Percentiles rank a stretch among this genome's conserved stretches.
phyloP scores from a whole-genome alignment of 2,113 vertebrate genomes.

The Emydura subglobosa region DNA sequence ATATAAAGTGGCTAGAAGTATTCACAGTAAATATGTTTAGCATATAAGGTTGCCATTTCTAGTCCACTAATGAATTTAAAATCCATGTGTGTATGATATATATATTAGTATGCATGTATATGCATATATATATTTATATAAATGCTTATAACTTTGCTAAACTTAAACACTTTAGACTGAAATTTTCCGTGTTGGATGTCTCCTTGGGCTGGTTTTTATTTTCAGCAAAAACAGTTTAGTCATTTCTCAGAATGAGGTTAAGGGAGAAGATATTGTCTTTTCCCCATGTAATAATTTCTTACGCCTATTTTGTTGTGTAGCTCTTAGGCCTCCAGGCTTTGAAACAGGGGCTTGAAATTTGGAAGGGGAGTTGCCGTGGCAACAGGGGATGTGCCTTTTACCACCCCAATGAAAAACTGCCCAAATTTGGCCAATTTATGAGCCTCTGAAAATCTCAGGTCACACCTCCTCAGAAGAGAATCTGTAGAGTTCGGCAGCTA shows the following conservation, averaged over 20 bases:
- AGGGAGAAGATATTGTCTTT: neutral
- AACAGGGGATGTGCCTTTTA: neutral
- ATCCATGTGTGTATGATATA: neutral
- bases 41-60: neutral
- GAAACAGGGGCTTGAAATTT: neutral
- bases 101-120: neutral
- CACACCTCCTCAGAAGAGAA: neutral
- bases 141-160: neutral
- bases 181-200: neutral
- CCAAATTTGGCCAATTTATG: fast-evolving
- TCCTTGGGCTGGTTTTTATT: fast-evolving
- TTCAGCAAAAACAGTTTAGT: neutral
- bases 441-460: neutral
- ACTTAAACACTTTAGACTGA: neutral
- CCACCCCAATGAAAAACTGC: neutral
- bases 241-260: neutral
- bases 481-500: neutral
- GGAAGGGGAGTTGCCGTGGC: neutral
- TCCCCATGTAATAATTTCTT: neutral
- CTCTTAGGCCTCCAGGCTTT: neutral
- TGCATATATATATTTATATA: neutral
- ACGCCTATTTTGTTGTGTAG: neutral
- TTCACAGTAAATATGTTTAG: constrained; percentile 2
- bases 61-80: neutral
- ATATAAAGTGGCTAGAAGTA: neutral